Evolutionary conservation across 1,140 invertebrate species (phyloP).

Genomic region (Mycetomoellerius zeteki): DNA sequence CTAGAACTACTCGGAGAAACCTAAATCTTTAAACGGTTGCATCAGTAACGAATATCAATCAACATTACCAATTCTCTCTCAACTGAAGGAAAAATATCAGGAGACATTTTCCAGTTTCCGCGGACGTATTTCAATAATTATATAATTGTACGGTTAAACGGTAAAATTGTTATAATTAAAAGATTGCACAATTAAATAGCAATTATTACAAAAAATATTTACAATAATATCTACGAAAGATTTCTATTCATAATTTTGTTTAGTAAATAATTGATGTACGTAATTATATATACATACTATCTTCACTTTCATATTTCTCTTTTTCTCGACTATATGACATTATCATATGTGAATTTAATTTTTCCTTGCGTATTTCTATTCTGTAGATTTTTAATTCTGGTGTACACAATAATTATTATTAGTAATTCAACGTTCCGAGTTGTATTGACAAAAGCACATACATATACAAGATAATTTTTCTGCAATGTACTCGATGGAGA

Average conservation of each 20-base stretch:
- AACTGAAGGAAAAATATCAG: slow-evolving; percentile 60
- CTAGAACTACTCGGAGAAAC: slow-evolving; percentile 54
- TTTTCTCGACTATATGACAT: neutral
- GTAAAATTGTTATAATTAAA: slow-evolving; percentile 34
- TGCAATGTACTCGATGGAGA: neutral
- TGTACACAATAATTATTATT: neutral
- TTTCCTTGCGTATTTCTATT: slow-evolving; percentile 2
- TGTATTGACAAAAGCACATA: neutral
- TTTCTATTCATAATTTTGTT: slow-evolving; percentile 4
- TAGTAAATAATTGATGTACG: neutral
- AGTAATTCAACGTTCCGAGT: slow-evolving; percentile 14
- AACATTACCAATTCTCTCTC: slow-evolving; percentile 39
- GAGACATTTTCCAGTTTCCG: slow-evolving; percentile 22
- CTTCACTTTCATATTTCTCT: neutral
- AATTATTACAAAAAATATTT: slow-evolving; percentile 19
- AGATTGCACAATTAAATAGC: neutral
- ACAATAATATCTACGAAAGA: neutral
- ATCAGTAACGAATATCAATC: slow-evolving; percentile 38
- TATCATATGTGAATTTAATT: slow-evolving; percentile 1
- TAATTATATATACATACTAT: neutral
- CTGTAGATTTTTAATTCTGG: slow-evolving; percentile 15
- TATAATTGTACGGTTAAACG: neutral
- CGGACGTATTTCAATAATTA: slow-evolving; percentile 45
- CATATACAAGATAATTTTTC: slow-evolving; percentile 36
- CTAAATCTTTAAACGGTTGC: slow-evolving; percentile 55